Percentiles rank a stretch among this genome's conserved stretches.
phyloP scores from a whole-genome alignment of 2,797 vertebrate species.

The Meriones psammophilus region DNA sequence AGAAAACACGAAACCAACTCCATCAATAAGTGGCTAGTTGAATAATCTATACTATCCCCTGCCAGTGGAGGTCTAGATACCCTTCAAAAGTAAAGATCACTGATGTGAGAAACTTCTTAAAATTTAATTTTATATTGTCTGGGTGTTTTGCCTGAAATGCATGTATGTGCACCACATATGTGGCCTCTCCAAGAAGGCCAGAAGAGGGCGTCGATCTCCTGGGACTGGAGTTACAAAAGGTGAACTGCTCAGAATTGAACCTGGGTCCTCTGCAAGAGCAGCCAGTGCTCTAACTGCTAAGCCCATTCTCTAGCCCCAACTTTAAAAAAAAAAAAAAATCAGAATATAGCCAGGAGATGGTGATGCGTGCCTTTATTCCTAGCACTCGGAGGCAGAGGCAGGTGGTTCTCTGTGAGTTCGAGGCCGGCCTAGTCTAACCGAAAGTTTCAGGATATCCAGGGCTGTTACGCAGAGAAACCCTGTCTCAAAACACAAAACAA shows the following conservation, averaged over 20 bases:
- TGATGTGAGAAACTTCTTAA: background rate
- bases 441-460: background rate
- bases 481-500: background rate
- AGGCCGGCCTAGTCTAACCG: background rate
- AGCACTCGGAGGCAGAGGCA: background rate
- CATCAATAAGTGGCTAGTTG: background rate
- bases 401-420: background rate
- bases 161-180: background rate
- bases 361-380: background rate
- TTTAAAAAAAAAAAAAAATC: background rate
- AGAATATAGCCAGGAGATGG: background rate
- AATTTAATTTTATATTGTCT: background rate
- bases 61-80: background rate
- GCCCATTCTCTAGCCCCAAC: background rate
- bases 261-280: background rate
- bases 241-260: background rate
- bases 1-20: conserved; percentile 48
- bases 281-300: background rate
- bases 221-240: background rate
- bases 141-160: background rate
- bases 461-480: background rate
- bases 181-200: background rate
- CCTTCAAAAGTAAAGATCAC: background rate
- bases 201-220: background rate
- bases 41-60: background rate